Percentiles rank a stretch among this genome's conserved stretches.
These are phyloP conservation scores for Dufourea novaeangliae DNA, from an alignment of 1,140 invertebrate genomes.

Conservation along the genomic window DNA sequence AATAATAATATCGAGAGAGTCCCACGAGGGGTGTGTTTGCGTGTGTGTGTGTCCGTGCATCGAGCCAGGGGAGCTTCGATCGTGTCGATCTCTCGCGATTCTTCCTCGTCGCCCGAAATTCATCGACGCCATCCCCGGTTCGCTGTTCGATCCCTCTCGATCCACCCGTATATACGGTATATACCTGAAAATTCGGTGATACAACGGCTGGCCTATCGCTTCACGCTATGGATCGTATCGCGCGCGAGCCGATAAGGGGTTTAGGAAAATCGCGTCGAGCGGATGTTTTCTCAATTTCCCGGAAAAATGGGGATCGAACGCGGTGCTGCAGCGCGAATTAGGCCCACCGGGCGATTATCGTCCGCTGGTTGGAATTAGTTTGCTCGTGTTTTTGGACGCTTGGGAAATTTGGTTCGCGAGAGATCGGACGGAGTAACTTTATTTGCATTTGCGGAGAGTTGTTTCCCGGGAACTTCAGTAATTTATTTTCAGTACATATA, in stretches of 20 bases:
- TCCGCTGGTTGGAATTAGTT: neutral
- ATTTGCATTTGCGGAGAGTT: no score
- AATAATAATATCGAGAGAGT: conserved; percentile 57
- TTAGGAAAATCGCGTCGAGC: conserved; percentile 27
- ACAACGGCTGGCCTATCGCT: neutral
- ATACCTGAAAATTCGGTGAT: conserved; percentile 6
- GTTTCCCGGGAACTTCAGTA: no score
- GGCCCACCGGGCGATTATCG: neutral
- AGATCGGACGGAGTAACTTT: no score
- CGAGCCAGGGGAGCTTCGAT: conserved; percentile 9
- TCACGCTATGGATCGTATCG: neutral
- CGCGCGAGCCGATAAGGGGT: conserved; percentile 10
- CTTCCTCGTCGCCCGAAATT: neutral
- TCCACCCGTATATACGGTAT: neutral
- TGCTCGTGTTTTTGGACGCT: neutral
- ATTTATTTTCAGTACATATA: no score
- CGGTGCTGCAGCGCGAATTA: neutral
- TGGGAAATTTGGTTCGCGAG: neutral
- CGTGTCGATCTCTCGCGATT: conserved; percentile 1
- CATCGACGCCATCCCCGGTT: neutral
- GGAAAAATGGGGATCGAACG: conserved; percentile 9
- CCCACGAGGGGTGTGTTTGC: no score
- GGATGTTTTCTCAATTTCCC: conserved; percentile 37
- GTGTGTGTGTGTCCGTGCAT: no score
- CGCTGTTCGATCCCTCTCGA: neutral